Conservation (phyloP, 2,797 vertebrate species). For the Sphaeramia orbicularis region DNA sequence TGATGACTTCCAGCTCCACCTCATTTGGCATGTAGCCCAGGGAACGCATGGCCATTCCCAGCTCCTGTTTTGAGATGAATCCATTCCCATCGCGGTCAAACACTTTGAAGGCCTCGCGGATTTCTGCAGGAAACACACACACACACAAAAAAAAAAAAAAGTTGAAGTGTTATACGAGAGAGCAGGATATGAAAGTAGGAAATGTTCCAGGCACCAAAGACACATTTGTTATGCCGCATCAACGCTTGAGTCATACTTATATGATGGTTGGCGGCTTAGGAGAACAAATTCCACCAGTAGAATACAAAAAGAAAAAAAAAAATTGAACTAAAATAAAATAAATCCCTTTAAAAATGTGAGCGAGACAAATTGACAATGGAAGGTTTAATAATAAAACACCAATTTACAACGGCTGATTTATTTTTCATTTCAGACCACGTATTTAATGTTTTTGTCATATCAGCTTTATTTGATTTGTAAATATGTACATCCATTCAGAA, state of each 20-base stretch:
- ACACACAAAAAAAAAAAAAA: conserved; percentile 17
- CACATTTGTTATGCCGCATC: conserved; percentile 65
- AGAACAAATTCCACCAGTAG: conserved; percentile 50
- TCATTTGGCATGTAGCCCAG: conserved; percentile 98
- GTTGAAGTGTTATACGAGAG: conserved; percentile 31
- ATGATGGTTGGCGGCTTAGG: conserved; percentile 55
- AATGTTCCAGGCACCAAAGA: conserved; percentile 58
- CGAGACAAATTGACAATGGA: conserved; percentile 40
- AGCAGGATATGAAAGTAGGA: conserved; percentile 49
- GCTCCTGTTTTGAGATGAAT: conserved; percentile 98
- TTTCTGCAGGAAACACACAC: conserved; percentile 84
- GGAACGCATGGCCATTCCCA: conserved; percentile 97
- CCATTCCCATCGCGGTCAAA: conserved; percentile 96
- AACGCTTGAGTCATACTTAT: conserved; percentile 67
- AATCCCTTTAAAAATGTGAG: conserved; percentile 24
- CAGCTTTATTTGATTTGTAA: too few species aligned
- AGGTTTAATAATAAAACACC: too few species aligned
- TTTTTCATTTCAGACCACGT: too few species aligned
- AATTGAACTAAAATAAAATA: conserved; percentile 29
- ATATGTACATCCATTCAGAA: too few species aligned
- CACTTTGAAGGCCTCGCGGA: conserved; percentile 96
- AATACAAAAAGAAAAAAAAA: conserved; percentile 29
- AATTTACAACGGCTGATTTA: too few species aligned
- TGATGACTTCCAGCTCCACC: conserved; percentile 97
- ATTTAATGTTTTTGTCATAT: too few species aligned